These are phyloP conservation scores for Halictus rubicundus DNA, from an alignment of 1,140 invertebrate species.

Conservation along the genomic window DNA sequence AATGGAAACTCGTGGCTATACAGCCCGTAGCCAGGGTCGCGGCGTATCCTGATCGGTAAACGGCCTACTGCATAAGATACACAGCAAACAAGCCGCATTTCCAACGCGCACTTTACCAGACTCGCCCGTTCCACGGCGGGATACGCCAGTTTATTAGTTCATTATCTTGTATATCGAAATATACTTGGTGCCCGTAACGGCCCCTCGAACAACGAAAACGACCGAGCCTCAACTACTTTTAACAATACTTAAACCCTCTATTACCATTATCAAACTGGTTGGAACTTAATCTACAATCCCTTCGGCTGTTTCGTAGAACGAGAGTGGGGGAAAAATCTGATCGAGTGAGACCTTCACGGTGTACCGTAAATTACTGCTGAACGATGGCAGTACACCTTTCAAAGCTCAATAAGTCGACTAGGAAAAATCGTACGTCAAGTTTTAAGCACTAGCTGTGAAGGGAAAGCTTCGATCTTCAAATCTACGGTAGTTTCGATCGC, in stretches of 20 bases:
- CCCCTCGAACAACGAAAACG: not conserved
- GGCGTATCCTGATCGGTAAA: slow-evolving; percentile 10
- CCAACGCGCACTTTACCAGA: slow-evolving; percentile 26
- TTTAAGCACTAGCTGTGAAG: too few species aligned
- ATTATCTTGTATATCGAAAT: slow-evolving; percentile 50
- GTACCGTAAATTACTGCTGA: too few species aligned
- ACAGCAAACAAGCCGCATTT: slow-evolving; percentile 42
- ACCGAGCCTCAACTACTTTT: slow-evolving; percentile 14
- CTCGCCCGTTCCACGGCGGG: not conserved
- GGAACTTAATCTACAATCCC: too few species aligned
- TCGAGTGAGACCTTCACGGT: too few species aligned
- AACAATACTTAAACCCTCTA: slow-evolving; percentile 12
- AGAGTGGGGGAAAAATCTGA: too few species aligned
- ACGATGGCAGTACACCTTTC: too few species aligned
- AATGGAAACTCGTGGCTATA: not conserved
- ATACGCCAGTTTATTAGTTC: slow-evolving; percentile 44
- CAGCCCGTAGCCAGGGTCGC: not conserved
- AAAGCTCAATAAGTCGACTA: too few species aligned
- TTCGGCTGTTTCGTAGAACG: too few species aligned
- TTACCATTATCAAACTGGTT: too few species aligned
- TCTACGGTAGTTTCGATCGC: too few species aligned
- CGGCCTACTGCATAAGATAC: slow-evolving; percentile 6
- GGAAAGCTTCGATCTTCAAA: too few species aligned
- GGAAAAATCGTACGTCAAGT: too few species aligned
- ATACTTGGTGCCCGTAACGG: not conserved